Percentiles rank a stretch among this genome's conserved stretches.
Evolutionary conservation across 2,888 invertebrate species (phyloP).

Genomic region (Lasioglossum pauxillum): DNA sequence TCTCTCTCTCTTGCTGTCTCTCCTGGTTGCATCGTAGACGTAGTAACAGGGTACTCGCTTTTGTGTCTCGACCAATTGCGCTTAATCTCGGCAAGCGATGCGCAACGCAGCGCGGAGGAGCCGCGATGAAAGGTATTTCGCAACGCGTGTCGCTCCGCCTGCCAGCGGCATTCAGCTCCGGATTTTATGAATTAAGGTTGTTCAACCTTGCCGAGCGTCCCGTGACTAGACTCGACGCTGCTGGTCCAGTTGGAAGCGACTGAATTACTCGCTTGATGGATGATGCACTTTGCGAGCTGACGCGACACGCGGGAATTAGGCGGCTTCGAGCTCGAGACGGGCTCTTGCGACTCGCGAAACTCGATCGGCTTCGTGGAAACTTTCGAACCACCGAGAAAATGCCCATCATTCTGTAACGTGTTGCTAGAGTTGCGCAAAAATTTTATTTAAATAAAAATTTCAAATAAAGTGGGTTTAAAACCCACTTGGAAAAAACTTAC

Average conservation of each 20-base stretch:
- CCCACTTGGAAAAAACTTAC: too few relatives aligned
- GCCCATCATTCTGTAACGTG: too few relatives aligned
- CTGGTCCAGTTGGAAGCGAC: not conserved
- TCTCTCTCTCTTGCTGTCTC: not conserved
- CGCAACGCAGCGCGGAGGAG: not conserved
- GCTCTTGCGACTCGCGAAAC: not conserved
- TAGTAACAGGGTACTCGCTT: not conserved
- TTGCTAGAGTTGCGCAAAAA: too few relatives aligned
- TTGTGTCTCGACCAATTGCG: conserved; percentile 36
- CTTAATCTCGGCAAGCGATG: conserved; percentile 29
- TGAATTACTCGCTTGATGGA: conserved; percentile 21
- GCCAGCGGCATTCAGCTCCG: conserved; percentile 11
- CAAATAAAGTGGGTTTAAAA: too few relatives aligned
- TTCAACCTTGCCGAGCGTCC: conserved; percentile 21
- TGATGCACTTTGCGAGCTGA: conserved; percentile 13
- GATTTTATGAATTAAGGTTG: conserved; percentile 27
- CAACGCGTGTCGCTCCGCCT: not conserved
- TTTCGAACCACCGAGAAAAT: not conserved
- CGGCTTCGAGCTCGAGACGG: not conserved
- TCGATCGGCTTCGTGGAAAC: not conserved
- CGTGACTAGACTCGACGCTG: not conserved
- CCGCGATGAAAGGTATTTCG: conserved; percentile 28
- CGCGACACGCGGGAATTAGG: not conserved
- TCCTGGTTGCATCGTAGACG: not conserved
- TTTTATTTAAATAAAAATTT: too few relatives aligned